These are phyloP conservation scores for Xiphorhynchus elegans DNA, from an alignment of 2,113 vertebrate species.

Conservation along the genomic window DNA sequence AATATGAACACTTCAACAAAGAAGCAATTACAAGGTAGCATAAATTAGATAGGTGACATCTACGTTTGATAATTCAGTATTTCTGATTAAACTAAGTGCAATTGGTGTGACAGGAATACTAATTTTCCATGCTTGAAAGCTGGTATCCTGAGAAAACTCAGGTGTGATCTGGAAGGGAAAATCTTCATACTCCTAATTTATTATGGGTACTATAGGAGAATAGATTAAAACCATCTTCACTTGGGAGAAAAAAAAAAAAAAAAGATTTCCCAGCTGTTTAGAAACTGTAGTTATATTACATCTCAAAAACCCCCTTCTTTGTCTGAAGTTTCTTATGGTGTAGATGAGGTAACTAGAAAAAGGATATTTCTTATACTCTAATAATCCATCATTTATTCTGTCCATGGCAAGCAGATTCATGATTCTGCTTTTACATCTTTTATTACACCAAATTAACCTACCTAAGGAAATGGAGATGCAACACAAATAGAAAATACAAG, in stretches of 20 bases:
- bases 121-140: not conserved
- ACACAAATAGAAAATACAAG: not conserved
- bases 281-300: not conserved
- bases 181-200: not conserved
- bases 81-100: not conserved
- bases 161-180: not conserved
- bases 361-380: not conserved
- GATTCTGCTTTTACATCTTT: not conserved
- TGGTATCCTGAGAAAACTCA: not conserved
- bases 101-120: not conserved
- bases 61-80: not conserved
- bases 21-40: slow-evolving; percentile 1
- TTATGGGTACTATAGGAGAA: not conserved
- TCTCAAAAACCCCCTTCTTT: rapidly evolving
- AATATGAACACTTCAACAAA: not conserved
- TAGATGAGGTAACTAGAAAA: not conserved
- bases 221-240: not conserved
- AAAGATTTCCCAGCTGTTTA: not conserved
- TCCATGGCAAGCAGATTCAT: not conserved
- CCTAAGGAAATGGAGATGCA: not conserved
- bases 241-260: not conserved
- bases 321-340: not conserved
- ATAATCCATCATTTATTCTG: not conserved
- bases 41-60: not conserved
- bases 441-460: not conserved